Conservation (phyloP, 2,888 invertebrate species). For the Clostera curtula region DNA sequence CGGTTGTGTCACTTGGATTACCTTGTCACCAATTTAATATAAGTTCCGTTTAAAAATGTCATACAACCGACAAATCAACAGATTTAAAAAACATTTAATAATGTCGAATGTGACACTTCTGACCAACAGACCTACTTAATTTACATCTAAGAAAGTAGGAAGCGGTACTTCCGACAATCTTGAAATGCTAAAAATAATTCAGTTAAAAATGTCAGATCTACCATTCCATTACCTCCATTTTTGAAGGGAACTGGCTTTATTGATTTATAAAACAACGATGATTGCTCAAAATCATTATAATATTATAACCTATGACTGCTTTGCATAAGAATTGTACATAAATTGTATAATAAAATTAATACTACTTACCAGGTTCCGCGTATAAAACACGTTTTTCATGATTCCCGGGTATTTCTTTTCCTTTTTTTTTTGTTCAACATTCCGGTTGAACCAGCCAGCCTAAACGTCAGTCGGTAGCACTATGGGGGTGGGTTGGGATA, state of each 20-base stretch:
- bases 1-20: constrained; percentile 5
- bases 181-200: constrained; percentile 3
- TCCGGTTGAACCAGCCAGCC: too few relatives aligned
- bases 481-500: too few relatives aligned
- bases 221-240: constrained; percentile 6
- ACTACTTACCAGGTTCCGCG: constrained; percentile 6
- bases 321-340: constrained; percentile 3
- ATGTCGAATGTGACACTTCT: constrained; percentile 4
- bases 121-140: constrained; percentile 5
- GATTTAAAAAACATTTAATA: constrained; percentile 3
- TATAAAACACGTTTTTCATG: constrained; percentile 5
- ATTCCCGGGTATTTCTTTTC: constrained; percentile 4
- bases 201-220: constrained; percentile 5
- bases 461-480: too few relatives aligned
- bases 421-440: constrained; percentile 4
- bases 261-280: constrained; percentile 2
- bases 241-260: constrained; percentile 4
- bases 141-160: constrained; percentile 1
- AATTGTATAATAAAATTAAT: constrained; percentile 4
- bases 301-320: constrained; percentile 3
- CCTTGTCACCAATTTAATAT: constrained; percentile 3
- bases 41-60: constrained; percentile 5
- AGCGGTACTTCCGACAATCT: constrained; percentile 3
- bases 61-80: constrained; percentile 3
- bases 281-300: constrained; percentile 1